phyloP scores from a whole-genome alignment of 2,888 invertebrate species.

The Acanthosepion esculentum region DNA sequence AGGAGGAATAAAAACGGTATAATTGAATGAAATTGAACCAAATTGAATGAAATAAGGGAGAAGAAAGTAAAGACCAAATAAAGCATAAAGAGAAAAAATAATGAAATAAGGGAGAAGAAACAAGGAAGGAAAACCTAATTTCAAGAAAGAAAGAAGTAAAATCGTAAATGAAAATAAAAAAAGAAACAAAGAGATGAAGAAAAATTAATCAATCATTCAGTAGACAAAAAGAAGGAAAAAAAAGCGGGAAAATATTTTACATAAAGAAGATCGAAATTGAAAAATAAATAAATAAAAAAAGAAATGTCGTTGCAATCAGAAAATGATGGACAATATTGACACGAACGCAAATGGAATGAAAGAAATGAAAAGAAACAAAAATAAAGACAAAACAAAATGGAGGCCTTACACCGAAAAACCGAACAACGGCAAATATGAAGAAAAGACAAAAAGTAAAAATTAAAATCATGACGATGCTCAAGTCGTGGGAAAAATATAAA shows the following conservation, averaged over 20 bases:
- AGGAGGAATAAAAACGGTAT: not conserved
- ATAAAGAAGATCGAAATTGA: not conserved
- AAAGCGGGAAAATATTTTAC: not conserved
- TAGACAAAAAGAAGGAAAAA: not conserved
- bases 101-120: not conserved
- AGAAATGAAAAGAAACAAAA: not conserved
- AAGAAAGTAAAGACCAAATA: not conserved
- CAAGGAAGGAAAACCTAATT: too few species aligned
- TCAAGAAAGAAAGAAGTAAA: not conserved
- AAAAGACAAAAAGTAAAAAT: not conserved
- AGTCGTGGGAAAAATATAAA: not conserved
- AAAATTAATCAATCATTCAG: too few species aligned
- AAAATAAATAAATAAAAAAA: not conserved
- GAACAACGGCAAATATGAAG: not conserved
- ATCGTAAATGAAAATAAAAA: not conserved
- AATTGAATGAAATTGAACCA: not conserved
- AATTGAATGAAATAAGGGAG: not conserved
- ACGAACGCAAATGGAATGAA: not conserved
- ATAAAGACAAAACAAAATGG: not conserved
- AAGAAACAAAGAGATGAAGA: not conserved
- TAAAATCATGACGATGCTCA: too few species aligned
- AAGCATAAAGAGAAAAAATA: not conserved
- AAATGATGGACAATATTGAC: constrained; percentile 18
- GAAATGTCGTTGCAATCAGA: constrained; percentile 8
- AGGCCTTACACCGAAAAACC: too few species aligned